Evolutionary conservation across 2,113 vertebrate genomes (phyloP).

Genomic region (Datnioides undecimradiatus): DNA sequence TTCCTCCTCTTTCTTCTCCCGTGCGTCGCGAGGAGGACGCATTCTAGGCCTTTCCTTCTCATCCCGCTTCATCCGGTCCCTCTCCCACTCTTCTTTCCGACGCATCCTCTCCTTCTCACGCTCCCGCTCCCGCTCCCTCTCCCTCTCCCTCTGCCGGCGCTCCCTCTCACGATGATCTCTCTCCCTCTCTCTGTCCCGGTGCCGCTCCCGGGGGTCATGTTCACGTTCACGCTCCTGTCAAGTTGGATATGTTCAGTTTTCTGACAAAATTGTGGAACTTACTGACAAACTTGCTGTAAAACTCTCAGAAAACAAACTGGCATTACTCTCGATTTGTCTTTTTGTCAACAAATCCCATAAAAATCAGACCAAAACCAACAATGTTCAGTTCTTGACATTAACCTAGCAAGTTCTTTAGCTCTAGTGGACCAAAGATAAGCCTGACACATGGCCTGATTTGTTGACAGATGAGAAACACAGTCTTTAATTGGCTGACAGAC

Average conservation of each 20-base stretch:
- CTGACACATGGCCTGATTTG: too few species aligned
- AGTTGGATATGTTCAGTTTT: neutral
- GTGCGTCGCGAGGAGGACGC: conserved; percentile 88
- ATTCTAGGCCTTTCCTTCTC: conserved; percentile 93
- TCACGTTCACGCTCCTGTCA: conserved; percentile 88
- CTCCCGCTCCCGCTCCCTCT: conserved; percentile 90
- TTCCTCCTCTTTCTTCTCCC: conserved; percentile 95
- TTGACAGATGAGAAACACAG: too few species aligned
- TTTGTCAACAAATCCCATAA: neutral
- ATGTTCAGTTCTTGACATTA: too few species aligned
- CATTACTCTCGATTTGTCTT: neutral
- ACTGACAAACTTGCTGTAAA: too few species aligned
- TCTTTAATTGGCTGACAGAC: too few species aligned
- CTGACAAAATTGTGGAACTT: neutral
- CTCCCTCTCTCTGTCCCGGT: conserved; percentile 88
- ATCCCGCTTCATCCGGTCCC: conserved; percentile 89
- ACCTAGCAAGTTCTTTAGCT: too few species aligned
- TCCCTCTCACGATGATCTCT: conserved; percentile 87
- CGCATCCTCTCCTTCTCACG: conserved; percentile 91
- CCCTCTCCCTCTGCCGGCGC: conserved; percentile 89
- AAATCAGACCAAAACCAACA: neutral
- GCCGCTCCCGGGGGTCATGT: conserved; percentile 82
- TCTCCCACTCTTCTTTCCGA: conserved; percentile 92
- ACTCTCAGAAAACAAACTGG: neutral
- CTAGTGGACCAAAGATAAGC: too few species aligned